A percentile compares a stretch with the other conserved stretches of the same genome.
Evolutionary conservation across 2,113 vertebrate species (phyloP).

Genomic region (Amphilophus citrinellus): DNA sequence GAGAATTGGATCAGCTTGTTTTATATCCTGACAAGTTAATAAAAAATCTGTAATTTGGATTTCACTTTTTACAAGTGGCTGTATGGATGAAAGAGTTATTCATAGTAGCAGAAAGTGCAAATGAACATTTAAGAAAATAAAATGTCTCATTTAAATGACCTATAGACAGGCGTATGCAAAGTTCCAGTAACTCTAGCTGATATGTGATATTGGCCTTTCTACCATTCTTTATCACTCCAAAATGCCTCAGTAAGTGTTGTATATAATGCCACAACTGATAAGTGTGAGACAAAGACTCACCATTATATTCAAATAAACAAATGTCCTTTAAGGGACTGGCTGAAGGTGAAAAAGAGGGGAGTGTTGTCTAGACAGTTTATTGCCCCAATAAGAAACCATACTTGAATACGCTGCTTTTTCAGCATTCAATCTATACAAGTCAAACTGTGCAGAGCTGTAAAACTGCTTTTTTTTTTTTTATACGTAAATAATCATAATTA

Average conservation of each 20-base stretch:
- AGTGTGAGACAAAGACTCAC: slow-evolving; percentile 80
- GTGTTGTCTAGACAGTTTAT: slow-evolving; percentile 99
- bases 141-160: neutral
- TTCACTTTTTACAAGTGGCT: neutral
- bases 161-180: neutral
- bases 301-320: slow-evolving; percentile 93
- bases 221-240: neutral
- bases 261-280: slow-evolving; percentile 71
- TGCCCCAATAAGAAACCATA: slow-evolving; percentile 95
- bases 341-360: slow-evolving; percentile 87
- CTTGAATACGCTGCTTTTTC: slow-evolving; percentile 90
- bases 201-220: neutral
- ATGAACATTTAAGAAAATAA: neutral
- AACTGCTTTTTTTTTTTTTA: slow-evolving; percentile 35
- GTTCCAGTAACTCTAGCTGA: neutral
- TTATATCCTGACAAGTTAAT: neutral
- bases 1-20: neutral
- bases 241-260: slow-evolving; percentile 27
- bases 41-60: neutral
- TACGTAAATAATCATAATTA: neutral
- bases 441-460: slow-evolving; percentile 72
- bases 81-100: neutral
- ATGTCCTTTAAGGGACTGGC: slow-evolving; percentile 72
- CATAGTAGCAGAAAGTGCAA: neutral
- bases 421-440: slow-evolving; percentile 90